phyloP scores from a whole-genome alignment of 2,113 vertebrate genomes.

The Calyptomena viridis region DNA sequence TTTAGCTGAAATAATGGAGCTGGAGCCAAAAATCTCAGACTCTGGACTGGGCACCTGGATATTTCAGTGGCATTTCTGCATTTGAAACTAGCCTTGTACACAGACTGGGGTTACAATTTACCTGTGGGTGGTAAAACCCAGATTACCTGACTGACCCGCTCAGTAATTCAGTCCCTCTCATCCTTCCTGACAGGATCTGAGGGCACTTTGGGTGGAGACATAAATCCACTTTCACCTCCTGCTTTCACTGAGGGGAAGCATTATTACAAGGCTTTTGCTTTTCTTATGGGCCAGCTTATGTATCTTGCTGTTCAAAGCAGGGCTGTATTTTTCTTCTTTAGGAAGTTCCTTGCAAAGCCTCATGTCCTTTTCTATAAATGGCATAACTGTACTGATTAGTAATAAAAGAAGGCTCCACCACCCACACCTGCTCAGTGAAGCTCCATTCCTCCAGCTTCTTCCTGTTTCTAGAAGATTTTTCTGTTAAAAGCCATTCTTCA shows the following conservation, averaged over 20 bases:
- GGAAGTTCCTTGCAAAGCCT: slow-evolving; percentile 7
- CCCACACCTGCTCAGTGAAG: slow-evolving; percentile 55
- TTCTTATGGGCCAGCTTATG: neutral
- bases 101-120: neutral
- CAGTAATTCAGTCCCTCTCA: neutral
- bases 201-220: neutral
- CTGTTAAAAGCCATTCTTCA: neutral
- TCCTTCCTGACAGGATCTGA: neutral
- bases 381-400: slow-evolving; percentile 56
- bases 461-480: slow-evolving; percentile 5
- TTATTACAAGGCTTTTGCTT: neutral
- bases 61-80: neutral
- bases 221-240: neutral
- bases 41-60: neutral
- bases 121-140: neutral
- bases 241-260: neutral
- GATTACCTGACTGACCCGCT: neutral
- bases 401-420: slow-evolving; percentile 59
- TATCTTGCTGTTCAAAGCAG: neutral
- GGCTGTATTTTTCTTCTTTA: slow-evolving; percentile 18
- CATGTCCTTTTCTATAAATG: slow-evolving; percentile 62
- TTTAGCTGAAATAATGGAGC: neutral
- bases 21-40: neutral
- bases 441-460: slow-evolving; percentile 26
- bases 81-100: neutral